Evolutionary conservation across 2,797 vertebrate species (phyloP).

Genomic region (Enteromius anoplus): DNA sequence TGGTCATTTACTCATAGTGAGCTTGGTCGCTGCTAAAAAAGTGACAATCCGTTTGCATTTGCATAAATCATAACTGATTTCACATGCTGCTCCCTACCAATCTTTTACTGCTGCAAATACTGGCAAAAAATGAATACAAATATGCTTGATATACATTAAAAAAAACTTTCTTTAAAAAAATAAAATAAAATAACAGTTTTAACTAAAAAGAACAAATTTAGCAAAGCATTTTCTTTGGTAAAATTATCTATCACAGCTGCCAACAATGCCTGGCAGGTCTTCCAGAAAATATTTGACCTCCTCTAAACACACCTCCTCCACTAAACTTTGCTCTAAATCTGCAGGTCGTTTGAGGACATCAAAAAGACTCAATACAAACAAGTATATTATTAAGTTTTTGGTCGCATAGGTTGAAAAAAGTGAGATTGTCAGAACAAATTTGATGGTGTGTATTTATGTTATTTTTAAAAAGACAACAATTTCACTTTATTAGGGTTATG

Average conservation of each 20-base stretch:
- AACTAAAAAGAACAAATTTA: background rate
- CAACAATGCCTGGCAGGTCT: conserved; percentile 8
- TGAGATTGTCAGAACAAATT: background rate
- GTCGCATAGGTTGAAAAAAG: background rate
- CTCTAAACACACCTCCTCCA: background rate
- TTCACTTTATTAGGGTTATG: background rate
- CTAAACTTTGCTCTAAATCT: conserved; percentile 9
- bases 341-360: conserved; percentile 11
- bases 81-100: background rate
- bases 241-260: conserved; percentile 4
- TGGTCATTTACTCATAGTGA: conserved; percentile 52
- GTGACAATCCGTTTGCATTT: conserved; percentile 36
- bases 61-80: conserved; percentile 46
- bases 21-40: conserved; percentile 55
- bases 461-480: background rate
- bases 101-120: conserved; percentile 5
- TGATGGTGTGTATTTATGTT: background rate
- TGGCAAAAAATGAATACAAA: background rate
- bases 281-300: conserved; percentile 15
- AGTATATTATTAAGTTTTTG: background rate
- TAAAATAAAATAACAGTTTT: background rate
- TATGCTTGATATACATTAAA: background rate
- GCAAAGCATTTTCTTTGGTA: conserved; percentile 1
- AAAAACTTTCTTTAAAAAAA: background rate
- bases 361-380: background rate